Base-by-base conservation (phyloP, 2,888 invertebrate species). In the Cybosia mesomella region DNA sequence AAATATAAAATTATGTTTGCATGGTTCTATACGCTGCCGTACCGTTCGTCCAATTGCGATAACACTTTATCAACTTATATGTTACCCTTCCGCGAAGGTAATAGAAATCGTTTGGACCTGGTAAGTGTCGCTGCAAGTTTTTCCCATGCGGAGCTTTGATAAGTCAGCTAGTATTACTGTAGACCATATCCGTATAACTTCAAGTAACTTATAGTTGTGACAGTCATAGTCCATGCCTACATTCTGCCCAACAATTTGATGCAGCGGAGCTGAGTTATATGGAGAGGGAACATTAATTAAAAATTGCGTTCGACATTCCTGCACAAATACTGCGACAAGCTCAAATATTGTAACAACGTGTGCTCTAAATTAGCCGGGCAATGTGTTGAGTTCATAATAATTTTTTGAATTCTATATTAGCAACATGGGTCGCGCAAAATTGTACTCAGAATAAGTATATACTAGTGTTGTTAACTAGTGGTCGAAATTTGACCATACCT, bases 281-380 rank as follows among this genome's bases (percentile, higher is more conserved):
- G 57, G 53, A 67, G 63, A 68, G 34, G 67, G 71, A 60, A 71
- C 63, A 72, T 76, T 78, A 73, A 76, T 77, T 77, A 78, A 78
- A 75, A 79, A 75, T 71, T 63, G 39, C 71, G 63, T 73, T 67
- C 72, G 69, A 79, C 81, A 82, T 84, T 81, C 81, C 81, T 72
- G 75, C 71, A 65, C 76, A 81, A 87, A 49, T 49, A n/a, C 49
- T n/a, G 49, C 8, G n/a, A 49, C 49, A 49, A 5, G n/a, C 55
- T 55, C 24, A 55, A 55, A 87, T 85, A 86, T 83, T 87, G 77
- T 80, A 80, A 81, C 83, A 82, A 80, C 76, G 85, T 84, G 73
- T 75, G 75, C 73, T 76, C 68, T 72, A 68, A 77, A 82, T 83
- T 83, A 81, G 77, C 71, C 75, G 68, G 64, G 70, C 73, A 64